Conservation (phyloP, 2,113 vertebrate species). For the Pycnonotus jocosus region DNA sequence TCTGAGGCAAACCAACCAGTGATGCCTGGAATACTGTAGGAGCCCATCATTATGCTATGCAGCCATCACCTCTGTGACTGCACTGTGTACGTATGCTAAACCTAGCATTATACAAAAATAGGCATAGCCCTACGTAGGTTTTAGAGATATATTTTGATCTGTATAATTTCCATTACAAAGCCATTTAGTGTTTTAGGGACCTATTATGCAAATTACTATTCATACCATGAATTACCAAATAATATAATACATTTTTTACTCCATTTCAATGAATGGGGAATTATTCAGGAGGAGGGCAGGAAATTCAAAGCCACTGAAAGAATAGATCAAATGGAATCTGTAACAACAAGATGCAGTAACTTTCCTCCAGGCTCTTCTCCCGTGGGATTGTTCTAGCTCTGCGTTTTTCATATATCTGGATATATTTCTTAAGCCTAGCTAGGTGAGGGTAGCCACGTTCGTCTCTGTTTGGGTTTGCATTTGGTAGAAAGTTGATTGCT, state of each 20-base stretch:
- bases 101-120: neutral
- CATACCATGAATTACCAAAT: neutral
- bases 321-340: neutral
- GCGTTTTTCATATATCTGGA: neutral
- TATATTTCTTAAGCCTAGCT: neutral
- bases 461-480: neutral
- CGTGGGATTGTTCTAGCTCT: neutral
- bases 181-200: neutral
- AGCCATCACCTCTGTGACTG: neutral
- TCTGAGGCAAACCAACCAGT: neutral
- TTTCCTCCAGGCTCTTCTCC: neutral
- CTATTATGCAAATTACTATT: neutral
- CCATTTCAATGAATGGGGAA: neutral
- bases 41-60: neutral
- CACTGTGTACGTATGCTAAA: neutral
- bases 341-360: neutral
- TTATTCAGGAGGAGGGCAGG: neutral
- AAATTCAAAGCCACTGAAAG: neutral
- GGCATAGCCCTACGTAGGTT: neutral
- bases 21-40: neutral
- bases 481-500: neutral
- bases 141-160: neutral
- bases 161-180: neutral
- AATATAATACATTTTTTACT: neutral
- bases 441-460: neutral